phyloP scores from a whole-genome alignment of 2,113 vertebrate genomes.

The Silurus meridionalis region DNA sequence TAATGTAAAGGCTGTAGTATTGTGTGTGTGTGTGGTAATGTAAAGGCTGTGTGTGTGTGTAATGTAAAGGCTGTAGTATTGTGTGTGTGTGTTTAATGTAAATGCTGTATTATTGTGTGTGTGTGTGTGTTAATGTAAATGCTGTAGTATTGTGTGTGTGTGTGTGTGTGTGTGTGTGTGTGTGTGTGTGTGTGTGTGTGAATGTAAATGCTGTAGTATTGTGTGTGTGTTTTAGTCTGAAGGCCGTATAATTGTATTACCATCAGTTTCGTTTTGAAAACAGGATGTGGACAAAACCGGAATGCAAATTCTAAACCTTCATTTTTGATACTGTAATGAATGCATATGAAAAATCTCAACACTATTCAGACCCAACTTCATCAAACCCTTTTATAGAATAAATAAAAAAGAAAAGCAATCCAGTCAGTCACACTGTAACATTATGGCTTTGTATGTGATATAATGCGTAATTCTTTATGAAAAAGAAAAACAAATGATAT shows the following conservation, averaged over 20 bases:
- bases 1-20: neutral
- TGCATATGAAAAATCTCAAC: neutral
- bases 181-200: too few relatives aligned
- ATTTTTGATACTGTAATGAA: neutral
- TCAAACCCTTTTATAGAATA: neutral
- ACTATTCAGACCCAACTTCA: neutral
- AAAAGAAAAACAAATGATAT: neutral
- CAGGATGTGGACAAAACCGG: neutral
- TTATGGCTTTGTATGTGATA: neutral
- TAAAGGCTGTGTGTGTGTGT: neutral
- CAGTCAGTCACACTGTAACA: neutral
- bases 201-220: neutral
- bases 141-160: too few relatives aligned
- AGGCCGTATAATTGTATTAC: neutral
- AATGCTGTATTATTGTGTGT: neutral
- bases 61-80: too few relatives aligned
- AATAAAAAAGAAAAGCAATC: neutral
- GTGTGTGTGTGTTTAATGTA: neutral
- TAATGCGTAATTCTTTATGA: neutral
- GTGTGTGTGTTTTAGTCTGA: neutral
- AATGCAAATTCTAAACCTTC: neutral
- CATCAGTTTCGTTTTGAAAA: neutral
- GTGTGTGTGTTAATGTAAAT: too few relatives aligned
- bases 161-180: neutral
- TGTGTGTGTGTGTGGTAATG: neutral